Percentiles rank a stretch among this genome's conserved stretches.
phyloP scores from a whole-genome alignment of 2,888 invertebrate species.

The Minunthozetes semirufus region DNA sequence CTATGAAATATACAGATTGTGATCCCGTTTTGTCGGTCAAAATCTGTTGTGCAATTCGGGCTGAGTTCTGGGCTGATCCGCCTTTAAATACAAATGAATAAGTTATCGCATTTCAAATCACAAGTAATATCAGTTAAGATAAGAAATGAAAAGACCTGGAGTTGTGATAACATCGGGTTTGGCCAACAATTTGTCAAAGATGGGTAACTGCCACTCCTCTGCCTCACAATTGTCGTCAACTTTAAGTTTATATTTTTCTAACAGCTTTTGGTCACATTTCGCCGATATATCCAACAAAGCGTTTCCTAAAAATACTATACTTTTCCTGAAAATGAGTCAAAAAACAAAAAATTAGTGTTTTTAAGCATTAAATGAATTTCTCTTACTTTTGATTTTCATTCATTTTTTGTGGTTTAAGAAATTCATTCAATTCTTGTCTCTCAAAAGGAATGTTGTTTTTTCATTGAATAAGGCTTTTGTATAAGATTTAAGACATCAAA shows the following conservation, averaged over 20 bases:
- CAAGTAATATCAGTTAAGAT: no score
- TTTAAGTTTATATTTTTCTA: constrained; percentile 36
- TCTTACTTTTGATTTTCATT: neutral
- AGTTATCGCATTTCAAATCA: no score
- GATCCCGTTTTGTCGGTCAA: constrained; percentile 30
- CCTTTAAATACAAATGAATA: no score
- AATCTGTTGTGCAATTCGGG: constrained; percentile 38
- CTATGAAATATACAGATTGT: constrained; percentile 23
- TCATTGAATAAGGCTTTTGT: neutral
- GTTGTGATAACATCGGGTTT: constrained; percentile 12
- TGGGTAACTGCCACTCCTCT: constrained; percentile 25
- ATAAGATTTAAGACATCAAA: neutral
- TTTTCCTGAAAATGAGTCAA: neutral
- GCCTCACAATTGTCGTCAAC: constrained; percentile 36
- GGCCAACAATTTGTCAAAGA: constrained; percentile 35
- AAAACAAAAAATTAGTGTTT: neutral
- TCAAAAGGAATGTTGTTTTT: neutral
- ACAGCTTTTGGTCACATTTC: constrained; percentile 26
- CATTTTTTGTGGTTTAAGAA: neutral
- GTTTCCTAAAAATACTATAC: constrained; percentile 37
- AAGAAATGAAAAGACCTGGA: constrained; percentile 31
- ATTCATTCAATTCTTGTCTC: neutral
- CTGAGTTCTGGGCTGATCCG: constrained; percentile 39
- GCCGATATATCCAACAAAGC: constrained; percentile 39
- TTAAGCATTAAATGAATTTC: neutral